phyloP scores from a whole-genome alignment of 2,113 vertebrate genomes.

The Dipodomys ordii region DNA sequence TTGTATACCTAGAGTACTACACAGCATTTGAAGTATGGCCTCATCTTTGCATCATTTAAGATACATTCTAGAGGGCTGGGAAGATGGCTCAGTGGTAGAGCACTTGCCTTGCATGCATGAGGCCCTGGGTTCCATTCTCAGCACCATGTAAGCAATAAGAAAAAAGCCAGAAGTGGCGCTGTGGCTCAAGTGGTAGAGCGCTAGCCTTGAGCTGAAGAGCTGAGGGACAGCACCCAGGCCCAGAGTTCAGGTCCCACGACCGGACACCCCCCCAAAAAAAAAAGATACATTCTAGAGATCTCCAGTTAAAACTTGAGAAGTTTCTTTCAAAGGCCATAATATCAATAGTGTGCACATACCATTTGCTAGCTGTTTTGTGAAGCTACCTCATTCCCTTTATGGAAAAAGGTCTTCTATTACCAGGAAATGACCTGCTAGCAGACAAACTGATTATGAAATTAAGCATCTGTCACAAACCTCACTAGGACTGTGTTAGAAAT shows the following conservation, averaged over 20 bases:
- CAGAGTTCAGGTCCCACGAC: no score
- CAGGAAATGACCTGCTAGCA: neutral
- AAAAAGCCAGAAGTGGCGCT: no score
- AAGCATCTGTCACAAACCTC: neutral
- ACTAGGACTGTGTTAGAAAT: neutral
- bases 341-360: rapidly evolving
- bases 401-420: neutral
- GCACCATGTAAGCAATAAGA: no score
- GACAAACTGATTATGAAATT: neutral
- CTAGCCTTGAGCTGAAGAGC: no score
- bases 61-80: neutral
- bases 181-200: no score
- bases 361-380: neutral
- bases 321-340: neutral
- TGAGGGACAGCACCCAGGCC: no score
- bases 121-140: no score
- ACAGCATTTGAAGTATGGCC: neutral
- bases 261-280: no score
- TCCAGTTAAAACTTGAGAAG: neutral
- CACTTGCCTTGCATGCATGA: no score
- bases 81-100: no score
- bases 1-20: neutral
- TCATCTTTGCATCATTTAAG: neutral
- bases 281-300: no score
- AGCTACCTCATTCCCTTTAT: neutral